Base-by-base conservation (phyloP, 2,797 vertebrate species). In the Pelochelys cantorii region DNA sequence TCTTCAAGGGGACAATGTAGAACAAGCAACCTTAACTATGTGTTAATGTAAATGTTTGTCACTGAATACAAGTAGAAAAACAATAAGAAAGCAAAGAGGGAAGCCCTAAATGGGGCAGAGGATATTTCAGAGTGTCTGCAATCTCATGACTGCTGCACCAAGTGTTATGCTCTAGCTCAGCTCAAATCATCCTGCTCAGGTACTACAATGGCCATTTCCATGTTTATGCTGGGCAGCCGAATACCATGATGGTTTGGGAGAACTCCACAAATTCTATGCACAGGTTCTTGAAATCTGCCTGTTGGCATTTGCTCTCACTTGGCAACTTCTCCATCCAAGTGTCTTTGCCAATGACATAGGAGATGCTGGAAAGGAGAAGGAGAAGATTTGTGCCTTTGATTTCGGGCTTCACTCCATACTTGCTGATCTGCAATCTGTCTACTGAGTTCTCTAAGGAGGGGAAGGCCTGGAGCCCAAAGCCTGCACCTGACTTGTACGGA, bases 311-410 rank as follows among this genome's bases (percentile, higher is more conserved):
- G 25, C n/a, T 14, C 1, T 79, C 79, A 11, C n/a, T 85, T 52
- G 92, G 94, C 23, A 88, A 25, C 27, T 20, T 42, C 74, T 95
- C 94, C 7, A 93, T 68, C 92, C 92, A 91, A 5, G 94, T 93
- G 6, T 60, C 78, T 12, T 62, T 86, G 34, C 85, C 91, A 65
- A 95, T 87, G 55, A 92, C 78, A 42, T 95, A 95, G n/a, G 57
- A 85, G 54, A 87, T 80, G 55, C 94, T 95, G 78, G 48, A 90
- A 81, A 53, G n/a, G 42, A 56, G 23, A 86, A 85, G 11, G 42
- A n/a, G 29, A 31, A 62, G 60, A 17, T 62, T 31, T 62, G 60
- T 31, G 29, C 60, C 29, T 62, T 62, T 62, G 27, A 62, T 62
- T 62, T 29, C 27, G 3, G 60, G 5, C 29, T 62, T 62, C 60